Evolutionary conservation across 2,797 vertebrate genomes (phyloP), one percentile per base, ranked within the genome.

Genomic region (Sus cebifrons): DNA sequence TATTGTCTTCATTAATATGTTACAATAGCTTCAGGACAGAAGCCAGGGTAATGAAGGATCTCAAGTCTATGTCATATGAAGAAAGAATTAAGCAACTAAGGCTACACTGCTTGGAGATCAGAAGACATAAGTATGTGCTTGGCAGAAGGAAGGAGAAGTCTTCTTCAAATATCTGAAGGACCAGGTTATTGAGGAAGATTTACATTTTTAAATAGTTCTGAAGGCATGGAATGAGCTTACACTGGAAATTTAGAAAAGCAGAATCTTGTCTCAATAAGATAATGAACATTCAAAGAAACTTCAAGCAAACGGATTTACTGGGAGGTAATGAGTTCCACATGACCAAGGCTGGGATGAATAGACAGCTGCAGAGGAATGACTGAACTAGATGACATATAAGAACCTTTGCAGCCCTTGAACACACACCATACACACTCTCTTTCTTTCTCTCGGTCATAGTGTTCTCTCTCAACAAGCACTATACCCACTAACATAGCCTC

Each of bases 211-310:
- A 81, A 67, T 58, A 71, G 52, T 64, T 91, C 32, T 29, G 25
- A 77, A 14, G n/a, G 16, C 54, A 82, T 67, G 40, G 32, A 91
- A 49, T 18, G 23, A 54, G 15, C 17, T 56, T 60, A 2, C 52
- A 86, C 68, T 16, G 6, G n/a, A 49, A 91, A 82, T 36, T 82
- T 81, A 89, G 18, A 21, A 84, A 96, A 70, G 67, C 36, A 89
- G 70, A 85, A 92, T 60, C 67, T 65, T 52, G 27, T 29, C 20
- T 91, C 70, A 74, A 17, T 25, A 23, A 27, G 56, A 25, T 27
- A 54, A 65, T 16, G 27, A 40, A 40, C 29, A 52, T 91, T 73
- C 40, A 52, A 67, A 73, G 15, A 87, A 71, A 49, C 0, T 84
- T 15, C 11, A 75, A 40, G 71, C 36, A 79, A 92, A 95, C 18